Conservation (phyloP, 2,888 invertebrate genomes). For the Cataglyphis altisquamis region DNA sequence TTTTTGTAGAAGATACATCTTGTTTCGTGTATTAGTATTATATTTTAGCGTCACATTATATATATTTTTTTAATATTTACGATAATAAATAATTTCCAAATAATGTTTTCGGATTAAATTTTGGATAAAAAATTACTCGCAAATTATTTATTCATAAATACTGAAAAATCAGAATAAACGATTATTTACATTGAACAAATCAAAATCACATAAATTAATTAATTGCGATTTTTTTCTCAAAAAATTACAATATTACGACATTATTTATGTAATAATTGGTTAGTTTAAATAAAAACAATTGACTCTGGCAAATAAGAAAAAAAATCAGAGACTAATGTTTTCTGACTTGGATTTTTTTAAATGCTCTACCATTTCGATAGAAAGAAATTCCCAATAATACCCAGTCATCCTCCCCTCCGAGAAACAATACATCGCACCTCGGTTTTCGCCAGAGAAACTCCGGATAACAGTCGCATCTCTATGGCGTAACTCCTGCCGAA, state of each 20-base stretch:
- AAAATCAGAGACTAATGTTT: background rate
- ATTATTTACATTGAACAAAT: background rate
- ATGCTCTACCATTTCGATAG: background rate
- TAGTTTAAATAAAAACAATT: background rate
- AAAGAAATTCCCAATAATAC: constrained; percentile 17
- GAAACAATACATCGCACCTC: constrained; percentile 25
- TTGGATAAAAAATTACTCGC: too few species aligned
- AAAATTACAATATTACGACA: background rate
- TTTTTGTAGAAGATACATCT: background rate
- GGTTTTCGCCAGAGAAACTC: constrained; percentile 34
- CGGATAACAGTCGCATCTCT: constrained; percentile 50
- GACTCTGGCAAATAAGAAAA: background rate
- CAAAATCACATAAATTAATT: background rate
- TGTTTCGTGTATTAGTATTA: background rate
- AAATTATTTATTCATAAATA: background rate
- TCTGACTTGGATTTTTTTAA: background rate
- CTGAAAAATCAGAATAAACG: background rate
- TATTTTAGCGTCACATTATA: background rate
- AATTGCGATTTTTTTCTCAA: background rate
- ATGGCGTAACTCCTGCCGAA: constrained; percentile 44
- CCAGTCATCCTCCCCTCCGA: constrained; percentile 9
- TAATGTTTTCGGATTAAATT: too few species aligned
- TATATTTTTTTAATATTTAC: background rate
- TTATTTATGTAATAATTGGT: background rate
- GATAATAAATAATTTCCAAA: too few species aligned